A percentile compares a stretch with the other conserved stretches of the same genome.
phyloP scores from a whole-genome alignment of 2,113 vertebrate species.

The Trematomus loennbergii region DNA sequence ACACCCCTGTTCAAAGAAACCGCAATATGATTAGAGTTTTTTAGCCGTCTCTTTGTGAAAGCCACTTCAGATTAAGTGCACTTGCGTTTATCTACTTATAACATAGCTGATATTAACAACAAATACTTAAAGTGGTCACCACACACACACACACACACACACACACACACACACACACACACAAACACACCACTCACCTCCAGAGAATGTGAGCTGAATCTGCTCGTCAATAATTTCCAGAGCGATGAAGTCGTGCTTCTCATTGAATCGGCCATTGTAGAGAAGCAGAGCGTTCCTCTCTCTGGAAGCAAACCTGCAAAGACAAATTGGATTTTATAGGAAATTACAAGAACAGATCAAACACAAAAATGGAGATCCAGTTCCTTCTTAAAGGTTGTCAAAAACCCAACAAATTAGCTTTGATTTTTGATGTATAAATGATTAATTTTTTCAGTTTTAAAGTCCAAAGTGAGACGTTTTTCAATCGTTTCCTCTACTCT shows the following conservation, averaged over 20 bases:
- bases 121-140: not conserved
- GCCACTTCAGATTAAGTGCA: constrained; percentile 41
- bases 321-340: accelerated
- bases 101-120: constrained; percentile 3
- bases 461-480: not conserved
- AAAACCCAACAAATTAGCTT: not conserved
- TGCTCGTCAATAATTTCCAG: constrained; percentile 96
- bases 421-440: not conserved
- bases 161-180: too few relatives aligned
- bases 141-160: constrained; percentile 6
- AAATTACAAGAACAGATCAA: not conserved
- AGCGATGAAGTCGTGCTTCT: constrained; percentile 97
- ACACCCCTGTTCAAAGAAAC: constrained; percentile 2
- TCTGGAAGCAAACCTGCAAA: constrained; percentile 91
- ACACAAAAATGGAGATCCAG: not conserved
- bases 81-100: constrained; percentile 29
- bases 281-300: constrained; percentile 93
- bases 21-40: constrained; percentile 11
- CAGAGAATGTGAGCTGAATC: constrained; percentile 97
- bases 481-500: too few relatives aligned
- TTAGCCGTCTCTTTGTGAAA: constrained; percentile 30
- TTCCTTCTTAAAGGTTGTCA: not conserved
- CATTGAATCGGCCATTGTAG: constrained; percentile 96
- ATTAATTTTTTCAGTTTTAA: not conserved
- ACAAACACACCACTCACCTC: constrained; percentile 83